Evolutionary conservation across 2,113 vertebrate species (phyloP), one percentile per base, ranked within the genome.

Genomic region (Athene noctua): DNA sequence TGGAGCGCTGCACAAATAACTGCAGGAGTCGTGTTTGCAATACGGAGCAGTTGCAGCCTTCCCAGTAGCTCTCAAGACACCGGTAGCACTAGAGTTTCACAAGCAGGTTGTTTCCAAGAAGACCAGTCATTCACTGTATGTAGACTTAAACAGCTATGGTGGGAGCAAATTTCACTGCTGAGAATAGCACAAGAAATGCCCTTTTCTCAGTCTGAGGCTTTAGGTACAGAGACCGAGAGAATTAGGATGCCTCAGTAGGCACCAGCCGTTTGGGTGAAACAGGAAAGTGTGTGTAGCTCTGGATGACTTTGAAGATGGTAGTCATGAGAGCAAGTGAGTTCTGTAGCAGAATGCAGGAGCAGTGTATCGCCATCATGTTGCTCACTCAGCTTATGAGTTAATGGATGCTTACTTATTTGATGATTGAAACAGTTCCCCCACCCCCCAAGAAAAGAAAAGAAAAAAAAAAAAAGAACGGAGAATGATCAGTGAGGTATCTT

Each of bases 21-120:
- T 34, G 7, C 44, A 44, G 29, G n/a, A 87, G 71, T 6, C 47
- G 12, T 2, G 18, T 21, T 94, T 4, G 3, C 70, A n/a, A 4
- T 6, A 20, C 0, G 2, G 62, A 66, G 30, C 0, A 0, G 13
- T 25, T 74, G 47, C 65, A 79, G 55, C 55, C 61, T 70, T 78
- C 49, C 38, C n/a, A 29, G 25, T 18, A 21, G 65, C 29, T 75
- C n/a, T 62, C 15, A 27, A 10, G 11, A 34, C n/a, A 81, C n/a
- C 22, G 34, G 36, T 32, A 67, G 63, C 25, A 10, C 6, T 22
- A 17, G 15, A 9, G 8, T 27, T 80, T 46, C 40, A 68, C 30
- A 34, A 57, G 40, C 19, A 61, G 34, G 30, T 34, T 61, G 51
- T 27, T 66, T 77, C 36, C 2, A 13, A 63, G 8, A 65, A 62